These are phyloP conservation scores for Myiopsitta monachus DNA, from an alignment of 2,113 vertebrate species.

Conservation along the genomic window DNA sequence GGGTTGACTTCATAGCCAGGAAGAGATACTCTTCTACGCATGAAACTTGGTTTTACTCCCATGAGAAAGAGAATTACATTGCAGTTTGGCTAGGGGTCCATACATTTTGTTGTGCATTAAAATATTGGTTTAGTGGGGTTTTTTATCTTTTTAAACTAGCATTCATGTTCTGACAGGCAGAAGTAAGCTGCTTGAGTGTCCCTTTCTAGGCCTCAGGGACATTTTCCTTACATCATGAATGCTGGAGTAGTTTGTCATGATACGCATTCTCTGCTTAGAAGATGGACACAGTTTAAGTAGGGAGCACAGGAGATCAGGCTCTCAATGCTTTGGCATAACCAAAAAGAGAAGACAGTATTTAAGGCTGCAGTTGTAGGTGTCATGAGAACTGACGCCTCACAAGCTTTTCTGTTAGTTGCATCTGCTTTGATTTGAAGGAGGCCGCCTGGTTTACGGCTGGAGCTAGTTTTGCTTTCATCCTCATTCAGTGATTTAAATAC, in stretches of 20 bases:
- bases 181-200: background rate
- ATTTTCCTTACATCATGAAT: background rate
- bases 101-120: background rate
- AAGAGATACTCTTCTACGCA: background rate
- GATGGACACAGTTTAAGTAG: background rate
- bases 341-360: background rate
- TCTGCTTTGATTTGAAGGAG: slow-evolving; percentile 40
- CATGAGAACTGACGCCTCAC: background rate
- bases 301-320: background rate
- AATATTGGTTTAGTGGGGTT: background rate
- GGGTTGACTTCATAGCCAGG: background rate
- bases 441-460: slow-evolving; percentile 25
- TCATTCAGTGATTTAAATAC: background rate
- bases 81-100: background rate
- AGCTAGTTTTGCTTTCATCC: slow-evolving; percentile 46
- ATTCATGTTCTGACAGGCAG: background rate
- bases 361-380: slow-evolving; percentile 6
- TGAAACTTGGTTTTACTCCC: background rate
- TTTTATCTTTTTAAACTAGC: background rate
- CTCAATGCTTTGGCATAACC: background rate
- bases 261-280: background rate
- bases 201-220: background rate
- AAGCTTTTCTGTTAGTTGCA: slow-evolving; percentile 9
- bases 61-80: background rate
- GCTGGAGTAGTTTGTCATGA: background rate